A percentile compares a stretch with the other conserved stretches of the same genome.
Evolutionary conservation across 1,140 invertebrate genomes (phyloP).

Genomic region (Pseudobourletiella spinata): DNA sequence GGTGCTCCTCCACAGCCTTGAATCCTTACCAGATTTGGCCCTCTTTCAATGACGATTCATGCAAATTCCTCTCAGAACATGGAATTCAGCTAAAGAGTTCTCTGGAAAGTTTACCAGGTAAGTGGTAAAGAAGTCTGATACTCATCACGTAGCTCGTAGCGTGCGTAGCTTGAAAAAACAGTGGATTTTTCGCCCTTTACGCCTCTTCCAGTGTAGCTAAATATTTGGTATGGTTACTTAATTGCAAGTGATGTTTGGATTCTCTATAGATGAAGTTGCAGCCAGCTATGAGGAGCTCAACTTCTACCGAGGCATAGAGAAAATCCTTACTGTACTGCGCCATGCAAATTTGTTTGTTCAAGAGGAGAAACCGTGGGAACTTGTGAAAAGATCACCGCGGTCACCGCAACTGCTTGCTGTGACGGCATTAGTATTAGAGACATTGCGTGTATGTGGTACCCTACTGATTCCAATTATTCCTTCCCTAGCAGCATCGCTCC

Average conservation of each 20-base stretch:
- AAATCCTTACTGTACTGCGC: constrained; percentile 61
- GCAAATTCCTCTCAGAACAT: constrained; percentile 40
- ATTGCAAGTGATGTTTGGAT: no score
- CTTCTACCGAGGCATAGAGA: constrained; percentile 75
- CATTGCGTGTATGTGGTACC: constrained; percentile 63
- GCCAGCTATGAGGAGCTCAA: constrained; percentile 64
- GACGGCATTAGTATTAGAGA: constrained; percentile 74
- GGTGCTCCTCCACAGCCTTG: constrained; percentile 62
- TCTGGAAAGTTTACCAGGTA: constrained; percentile 51
- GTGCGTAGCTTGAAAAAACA: not conserved
- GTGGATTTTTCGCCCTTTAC: not conserved
- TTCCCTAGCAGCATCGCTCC: constrained; percentile 48
- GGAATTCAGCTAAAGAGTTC: constrained; percentile 49
- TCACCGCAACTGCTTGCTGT: constrained; percentile 56
- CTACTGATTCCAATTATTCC: constrained; percentile 79
- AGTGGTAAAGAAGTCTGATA: constrained; percentile 15
- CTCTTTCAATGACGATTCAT: constrained; percentile 43
- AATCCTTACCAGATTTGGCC: constrained; percentile 72
- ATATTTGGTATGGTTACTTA: no score
- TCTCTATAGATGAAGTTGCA: constrained; percentile 52
- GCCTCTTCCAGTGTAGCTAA: no score
- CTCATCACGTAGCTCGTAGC: no score
- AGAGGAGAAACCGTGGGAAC: constrained; percentile 73
- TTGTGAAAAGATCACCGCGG: constrained; percentile 51
- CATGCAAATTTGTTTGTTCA: constrained; percentile 79